These are phyloP conservation scores for Trissolcus japonicus DNA, from an alignment of 2,888 invertebrate genomes.

Conservation along the genomic window DNA sequence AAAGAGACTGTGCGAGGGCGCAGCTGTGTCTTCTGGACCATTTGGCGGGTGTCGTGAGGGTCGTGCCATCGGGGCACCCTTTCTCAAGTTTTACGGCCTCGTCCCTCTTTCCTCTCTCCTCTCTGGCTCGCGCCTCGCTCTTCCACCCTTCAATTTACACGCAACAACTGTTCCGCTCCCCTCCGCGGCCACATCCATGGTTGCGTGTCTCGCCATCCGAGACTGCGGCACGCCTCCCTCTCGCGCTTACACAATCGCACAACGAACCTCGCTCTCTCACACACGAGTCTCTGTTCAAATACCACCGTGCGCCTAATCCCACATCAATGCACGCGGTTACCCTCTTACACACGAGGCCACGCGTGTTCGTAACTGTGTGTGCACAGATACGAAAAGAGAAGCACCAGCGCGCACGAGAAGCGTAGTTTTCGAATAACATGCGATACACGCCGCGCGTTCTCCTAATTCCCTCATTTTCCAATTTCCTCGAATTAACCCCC, in stretches of 20 bases:
- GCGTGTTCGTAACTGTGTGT: constrained; percentile 19
- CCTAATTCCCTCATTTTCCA: constrained; percentile 60
- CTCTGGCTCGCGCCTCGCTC: constrained; percentile 45
- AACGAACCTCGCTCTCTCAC: constrained; percentile 26
- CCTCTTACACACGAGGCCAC: constrained; percentile 8
- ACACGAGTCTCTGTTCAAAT: constrained; percentile 2
- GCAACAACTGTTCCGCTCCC: constrained; percentile 64
- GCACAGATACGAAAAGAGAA: neutral
- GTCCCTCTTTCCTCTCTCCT: constrained; percentile 25
- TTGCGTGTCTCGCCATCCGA: constrained; percentile 52
- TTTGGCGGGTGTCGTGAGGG: constrained; percentile 60
- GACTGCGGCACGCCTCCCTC: constrained; percentile 50
- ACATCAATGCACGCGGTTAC: constrained; percentile 31
- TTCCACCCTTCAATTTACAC: constrained; percentile 61
- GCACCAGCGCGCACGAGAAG: constrained; percentile 13
- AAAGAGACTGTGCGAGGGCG: constrained; percentile 56
- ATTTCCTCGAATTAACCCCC: constrained; percentile 60
- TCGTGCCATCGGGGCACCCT: constrained; percentile 51
- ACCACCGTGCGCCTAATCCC: constrained; percentile 7
- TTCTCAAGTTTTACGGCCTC: constrained; percentile 44
- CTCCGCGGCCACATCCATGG: constrained; percentile 39
- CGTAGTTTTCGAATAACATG: constrained; percentile 18
- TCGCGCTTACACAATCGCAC: constrained; percentile 40
- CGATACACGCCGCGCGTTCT: constrained; percentile 47
- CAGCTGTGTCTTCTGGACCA: constrained; percentile 66